Evolutionary conservation across 2,113 vertebrate genomes (phyloP).

Genomic region (Callipepla squamata): DNA sequence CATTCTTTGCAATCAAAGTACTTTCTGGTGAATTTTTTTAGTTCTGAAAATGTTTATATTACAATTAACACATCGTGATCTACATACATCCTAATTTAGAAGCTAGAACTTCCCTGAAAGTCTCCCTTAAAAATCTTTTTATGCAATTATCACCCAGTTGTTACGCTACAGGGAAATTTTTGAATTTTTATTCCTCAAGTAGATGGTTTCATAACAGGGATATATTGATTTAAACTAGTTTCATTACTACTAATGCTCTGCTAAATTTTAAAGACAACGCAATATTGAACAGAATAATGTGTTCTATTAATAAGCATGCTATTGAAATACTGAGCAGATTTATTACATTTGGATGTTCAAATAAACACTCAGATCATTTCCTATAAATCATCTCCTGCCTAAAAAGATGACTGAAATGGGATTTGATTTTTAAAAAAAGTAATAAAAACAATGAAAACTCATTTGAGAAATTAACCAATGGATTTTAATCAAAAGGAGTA

Average conservation of each 20-base stretch:
- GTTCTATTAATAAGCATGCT: constrained; percentile 79
- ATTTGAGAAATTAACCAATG: constrained; percentile 74
- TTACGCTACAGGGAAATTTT: constrained; percentile 48
- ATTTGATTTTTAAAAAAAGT: constrained; percentile 68
- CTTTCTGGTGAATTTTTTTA: neutral
- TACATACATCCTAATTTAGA: neutral
- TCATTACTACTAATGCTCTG: constrained; percentile 79
- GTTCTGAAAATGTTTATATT: constrained; percentile 12
- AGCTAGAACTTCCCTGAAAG: neutral
- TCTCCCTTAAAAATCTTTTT: constrained; percentile 24
- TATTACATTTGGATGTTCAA: constrained; percentile 78
- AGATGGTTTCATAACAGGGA: constrained; percentile 70
- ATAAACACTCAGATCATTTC: constrained; percentile 75
- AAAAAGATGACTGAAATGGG: constrained; percentile 66
- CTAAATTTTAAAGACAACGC: constrained; percentile 82
- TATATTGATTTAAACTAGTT: constrained; percentile 78
- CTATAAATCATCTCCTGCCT: constrained; percentile 74
- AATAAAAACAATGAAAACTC: constrained; percentile 71
- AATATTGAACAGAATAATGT: constrained; percentile 81
- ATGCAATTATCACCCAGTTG: constrained; percentile 4
- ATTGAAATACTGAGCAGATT: constrained; percentile 77
- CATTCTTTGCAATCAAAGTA: constrained; percentile 2
- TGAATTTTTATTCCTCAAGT: constrained; percentile 37
- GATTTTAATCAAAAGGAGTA: constrained; percentile 55
- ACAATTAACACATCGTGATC: constrained; percentile 2